Percentiles rank a stretch among this genome's conserved stretches.
Conservation (phyloP, 2,113 vertebrate genomes). For the Odobenus rosmarus region DNA sequence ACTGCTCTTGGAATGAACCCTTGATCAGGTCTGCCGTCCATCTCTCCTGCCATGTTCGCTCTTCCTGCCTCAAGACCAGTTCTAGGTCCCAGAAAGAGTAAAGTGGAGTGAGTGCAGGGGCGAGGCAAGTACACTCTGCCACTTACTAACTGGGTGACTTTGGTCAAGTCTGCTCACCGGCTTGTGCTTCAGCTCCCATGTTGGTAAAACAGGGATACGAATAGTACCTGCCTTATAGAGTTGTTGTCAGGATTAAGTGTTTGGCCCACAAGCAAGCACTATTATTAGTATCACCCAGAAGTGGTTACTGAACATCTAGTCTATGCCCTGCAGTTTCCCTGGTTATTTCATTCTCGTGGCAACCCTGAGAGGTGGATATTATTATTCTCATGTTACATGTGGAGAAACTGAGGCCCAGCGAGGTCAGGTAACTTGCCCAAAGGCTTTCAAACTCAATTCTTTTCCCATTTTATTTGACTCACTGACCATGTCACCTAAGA, state of each 20-base stretch:
- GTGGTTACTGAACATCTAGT: not conserved
- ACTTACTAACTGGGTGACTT: not conserved
- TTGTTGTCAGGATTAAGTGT: not conserved
- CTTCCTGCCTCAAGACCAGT: not conserved
- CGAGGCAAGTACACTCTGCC: not conserved
- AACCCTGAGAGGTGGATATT: not conserved
- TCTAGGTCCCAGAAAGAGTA: not conserved
- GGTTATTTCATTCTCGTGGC: not conserved
- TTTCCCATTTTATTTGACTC: not conserved
- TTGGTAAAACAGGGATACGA: not conserved
- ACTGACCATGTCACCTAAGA: not conserved
- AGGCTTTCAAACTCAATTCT: not conserved
- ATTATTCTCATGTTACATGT: not conserved
- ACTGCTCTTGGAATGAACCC: slow-evolving; percentile 13
- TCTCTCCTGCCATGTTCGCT: not conserved
- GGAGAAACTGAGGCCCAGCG: not conserved
- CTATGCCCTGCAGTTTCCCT: not conserved
- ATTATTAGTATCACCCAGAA: not conserved
- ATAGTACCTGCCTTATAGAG: too few relatives aligned
- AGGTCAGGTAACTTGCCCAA: not conserved
- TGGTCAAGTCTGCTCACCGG: not conserved
- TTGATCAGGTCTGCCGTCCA: not conserved
- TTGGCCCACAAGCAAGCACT: not conserved
- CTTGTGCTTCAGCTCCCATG: not conserved
- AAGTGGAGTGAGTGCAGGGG: not conserved